Evolutionary conservation across 1,140 invertebrate genomes (phyloP), one percentile per base, ranked within the genome.

Genomic region (Pseudoatta argentina): DNA sequence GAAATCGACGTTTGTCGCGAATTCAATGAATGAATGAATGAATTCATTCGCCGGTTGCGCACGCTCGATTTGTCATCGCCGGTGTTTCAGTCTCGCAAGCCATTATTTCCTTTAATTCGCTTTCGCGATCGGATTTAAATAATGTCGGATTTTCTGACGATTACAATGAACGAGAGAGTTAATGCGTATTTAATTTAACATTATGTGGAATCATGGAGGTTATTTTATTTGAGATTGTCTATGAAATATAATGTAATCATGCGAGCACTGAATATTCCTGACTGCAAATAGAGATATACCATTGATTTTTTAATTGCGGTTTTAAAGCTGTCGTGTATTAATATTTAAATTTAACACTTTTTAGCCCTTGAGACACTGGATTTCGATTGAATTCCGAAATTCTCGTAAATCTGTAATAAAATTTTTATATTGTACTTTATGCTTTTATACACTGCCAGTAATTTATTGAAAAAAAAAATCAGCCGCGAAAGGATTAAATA

Each of bases 1-100:
- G 86, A 87, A 87, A 85, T 85, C 66, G 86, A 75, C 86, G 71
- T 87, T 87, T 85, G 79, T 83, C 79, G 79, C 81, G 67, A 75
- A 83, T 64, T 83, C 67, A 66, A 87, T 44, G 71, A 79, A 39
- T 77, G 71, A 79, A 39, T 67, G 59, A 66, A 86, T 59, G 61
- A 75, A 85, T 87, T 87, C 85, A 75, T 85, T 83, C 79, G 67
- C 51, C 39, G 18, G 30, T 44, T 67, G 77, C 55, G 10, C 53
- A 30, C 55, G 48, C 64, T 51, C 77, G 76, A 86, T 86, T 86
- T 82, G 78, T 83, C 75, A 61, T 44, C 39, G 64, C 14, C 64
- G 53, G 16, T 83, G 39, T 83, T 75, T 39, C 79, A 59, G 18
- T 18, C 67, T 59, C 69, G 44, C 39, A 14, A 59, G 39, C 69